Conservation (phyloP, 2,113 vertebrate species). For the Natator depressus region DNA sequence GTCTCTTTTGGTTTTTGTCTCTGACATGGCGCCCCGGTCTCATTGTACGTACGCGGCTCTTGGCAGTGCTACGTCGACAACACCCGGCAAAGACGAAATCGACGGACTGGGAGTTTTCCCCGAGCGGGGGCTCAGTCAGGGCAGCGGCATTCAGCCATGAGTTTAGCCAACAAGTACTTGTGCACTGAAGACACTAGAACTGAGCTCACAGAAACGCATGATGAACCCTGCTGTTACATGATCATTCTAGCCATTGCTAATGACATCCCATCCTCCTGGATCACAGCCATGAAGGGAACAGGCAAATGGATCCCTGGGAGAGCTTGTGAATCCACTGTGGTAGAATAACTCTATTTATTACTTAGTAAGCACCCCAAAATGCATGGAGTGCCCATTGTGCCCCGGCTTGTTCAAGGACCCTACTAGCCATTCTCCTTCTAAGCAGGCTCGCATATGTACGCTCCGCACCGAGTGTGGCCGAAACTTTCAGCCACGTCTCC, state of each 20-base stretch:
- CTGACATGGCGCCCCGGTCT: background rate
- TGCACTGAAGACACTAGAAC: background rate
- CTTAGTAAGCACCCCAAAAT: conserved; percentile 44
- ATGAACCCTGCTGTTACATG: background rate
- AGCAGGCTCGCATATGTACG: background rate
- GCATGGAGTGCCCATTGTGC: conserved; percentile 55
- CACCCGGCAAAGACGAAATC: background rate
- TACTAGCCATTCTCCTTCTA: conserved; percentile 9
- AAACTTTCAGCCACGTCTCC: background rate
- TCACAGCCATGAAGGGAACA: background rate
- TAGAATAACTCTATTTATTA: conserved; percentile 71
- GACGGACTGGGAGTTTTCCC: background rate
- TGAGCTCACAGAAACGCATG: conserved; percentile 11
- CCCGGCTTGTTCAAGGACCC: conserved; percentile 53
- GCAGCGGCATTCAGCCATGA: background rate
- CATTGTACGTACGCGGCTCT: background rate
- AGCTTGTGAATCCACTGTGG: conserved; percentile 61
- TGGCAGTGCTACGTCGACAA: background rate
- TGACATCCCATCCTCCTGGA: conserved; percentile 61
- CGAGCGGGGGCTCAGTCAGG: background rate
- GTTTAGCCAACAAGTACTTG: background rate
- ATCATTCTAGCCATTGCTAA: conserved; percentile 1
- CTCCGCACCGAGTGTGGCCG: background rate
- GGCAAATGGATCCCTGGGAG: conserved; percentile 55
- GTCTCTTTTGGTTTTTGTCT: background rate